Evolutionary conservation across 1,140 invertebrate species (phyloP).

Genomic region (Paracyclopina nana): DNA sequence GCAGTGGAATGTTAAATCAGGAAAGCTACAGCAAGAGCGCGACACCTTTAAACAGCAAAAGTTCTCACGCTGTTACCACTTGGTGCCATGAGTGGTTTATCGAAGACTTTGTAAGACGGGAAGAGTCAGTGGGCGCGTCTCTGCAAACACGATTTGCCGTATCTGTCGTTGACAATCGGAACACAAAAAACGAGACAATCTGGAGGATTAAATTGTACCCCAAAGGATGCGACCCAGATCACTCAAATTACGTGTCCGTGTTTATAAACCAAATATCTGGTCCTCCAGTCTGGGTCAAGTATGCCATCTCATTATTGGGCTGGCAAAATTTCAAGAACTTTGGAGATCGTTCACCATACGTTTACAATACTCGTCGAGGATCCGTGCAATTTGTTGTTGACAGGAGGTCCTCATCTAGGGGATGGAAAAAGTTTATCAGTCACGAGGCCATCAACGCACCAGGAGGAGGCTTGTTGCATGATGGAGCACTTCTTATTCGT

Average conservation of each 20-base stretch:
- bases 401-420: background rate
- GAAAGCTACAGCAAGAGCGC: background rate
- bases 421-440: background rate
- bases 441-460: background rate
- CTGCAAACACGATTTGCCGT: background rate
- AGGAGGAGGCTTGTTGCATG: background rate
- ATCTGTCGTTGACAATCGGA: background rate
- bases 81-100: background rate
- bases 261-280: background rate
- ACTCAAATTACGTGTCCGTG: constrained; percentile 1
- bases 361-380: background rate
- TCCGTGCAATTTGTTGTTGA: background rate
- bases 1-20: no score
- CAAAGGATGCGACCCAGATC: background rate
- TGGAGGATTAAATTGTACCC: background rate
- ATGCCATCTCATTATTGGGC: background rate
- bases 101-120: background rate
- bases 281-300: background rate
- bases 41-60: background rate
- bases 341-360: no score
- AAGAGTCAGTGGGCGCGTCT: background rate
- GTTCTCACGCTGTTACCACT: background rate
- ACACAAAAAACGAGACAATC: background rate
- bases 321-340: no score
- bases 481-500: background rate